Evolutionary conservation across 2,113 vertebrate genomes (phyloP).

Genomic region (Lepisosteus osseus): DNA sequence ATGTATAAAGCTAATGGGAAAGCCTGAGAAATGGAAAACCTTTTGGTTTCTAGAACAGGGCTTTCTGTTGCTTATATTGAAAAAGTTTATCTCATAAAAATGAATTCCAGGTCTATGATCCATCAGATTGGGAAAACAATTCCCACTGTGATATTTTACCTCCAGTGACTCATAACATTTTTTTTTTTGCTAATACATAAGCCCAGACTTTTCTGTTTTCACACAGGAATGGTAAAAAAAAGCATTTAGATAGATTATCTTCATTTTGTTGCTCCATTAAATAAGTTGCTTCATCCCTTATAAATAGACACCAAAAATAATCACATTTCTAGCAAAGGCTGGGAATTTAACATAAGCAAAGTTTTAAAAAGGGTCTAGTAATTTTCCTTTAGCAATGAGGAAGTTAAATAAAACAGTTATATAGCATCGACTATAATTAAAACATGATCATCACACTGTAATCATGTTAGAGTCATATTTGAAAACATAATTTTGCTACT

Average conservation of each 20-base stretch:
- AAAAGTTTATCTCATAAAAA: slow-evolving; percentile 9
- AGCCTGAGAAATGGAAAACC: slow-evolving; percentile 16
- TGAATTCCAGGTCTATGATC: slow-evolving; percentile 16
- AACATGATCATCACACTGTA: too few relatives aligned
- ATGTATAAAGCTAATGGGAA: slow-evolving; percentile 13
- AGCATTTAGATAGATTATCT: not conserved
- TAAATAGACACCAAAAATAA: too few relatives aligned
- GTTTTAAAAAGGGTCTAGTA: too few relatives aligned
- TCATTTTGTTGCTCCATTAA: not conserved
- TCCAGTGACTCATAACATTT: slow-evolving; percentile 12
- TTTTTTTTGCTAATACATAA: not conserved
- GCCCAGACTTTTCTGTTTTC: not conserved
- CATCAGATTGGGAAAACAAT: slow-evolving; percentile 20
- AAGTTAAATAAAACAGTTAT: too few relatives aligned
- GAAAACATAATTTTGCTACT: too few relatives aligned
- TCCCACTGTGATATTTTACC: slow-evolving; percentile 20
- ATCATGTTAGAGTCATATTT: too few relatives aligned
- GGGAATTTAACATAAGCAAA: too few relatives aligned
- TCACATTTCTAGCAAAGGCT: too few relatives aligned
- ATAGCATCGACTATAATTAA: too few relatives aligned
- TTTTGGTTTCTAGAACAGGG: not conserved
- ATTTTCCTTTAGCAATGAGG: too few relatives aligned
- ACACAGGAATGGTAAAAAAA: not conserved
- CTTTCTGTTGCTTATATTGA: slow-evolving; percentile 9
- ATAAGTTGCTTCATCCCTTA: not conserved